phyloP scores from a whole-genome alignment of 2,888 invertebrate species.

The Zelleria hepariella region DNA sequence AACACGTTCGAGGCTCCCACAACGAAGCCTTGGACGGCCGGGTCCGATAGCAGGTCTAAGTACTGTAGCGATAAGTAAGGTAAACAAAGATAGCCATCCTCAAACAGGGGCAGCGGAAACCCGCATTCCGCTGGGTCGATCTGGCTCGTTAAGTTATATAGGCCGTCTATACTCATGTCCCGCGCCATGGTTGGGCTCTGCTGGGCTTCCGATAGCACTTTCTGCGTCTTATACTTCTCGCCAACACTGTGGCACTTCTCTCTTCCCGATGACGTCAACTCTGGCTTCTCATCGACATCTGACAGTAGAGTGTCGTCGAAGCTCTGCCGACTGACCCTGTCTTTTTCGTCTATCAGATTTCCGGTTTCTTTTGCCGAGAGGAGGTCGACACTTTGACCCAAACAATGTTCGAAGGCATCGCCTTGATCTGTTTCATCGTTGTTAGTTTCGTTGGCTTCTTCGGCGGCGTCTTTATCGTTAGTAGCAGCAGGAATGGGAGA shows the following conservation, averaged over 20 bases:
- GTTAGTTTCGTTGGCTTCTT: slow-evolving; percentile 29
- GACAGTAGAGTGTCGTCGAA: slow-evolving; percentile 52
- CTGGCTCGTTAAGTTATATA: slow-evolving; percentile 76
- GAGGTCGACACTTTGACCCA: slow-evolving; percentile 36
- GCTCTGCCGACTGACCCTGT: slow-evolving; percentile 54
- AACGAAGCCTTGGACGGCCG: slow-evolving; percentile 87
- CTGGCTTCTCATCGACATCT: slow-evolving; percentile 50
- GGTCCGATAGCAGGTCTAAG: slow-evolving; percentile 90
- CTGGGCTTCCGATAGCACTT: slow-evolving; percentile 47
- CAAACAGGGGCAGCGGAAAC: slow-evolving; percentile 89
- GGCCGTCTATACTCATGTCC: slow-evolving; percentile 76
- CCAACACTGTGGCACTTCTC: slow-evolving; percentile 67
- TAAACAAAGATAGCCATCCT: slow-evolving; percentile 92
- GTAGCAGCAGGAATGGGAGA: slow-evolving; percentile 38
- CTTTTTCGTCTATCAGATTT: slow-evolving; percentile 57
- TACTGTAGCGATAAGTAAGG: slow-evolving; percentile 97
- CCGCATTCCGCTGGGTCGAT: slow-evolving; percentile 83
- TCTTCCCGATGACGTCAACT: slow-evolving; percentile 35
- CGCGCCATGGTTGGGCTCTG: slow-evolving; percentile 75
- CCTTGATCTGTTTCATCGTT: not conserved
- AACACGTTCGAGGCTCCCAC: slow-evolving; percentile 99
- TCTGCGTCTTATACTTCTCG: slow-evolving; percentile 59
- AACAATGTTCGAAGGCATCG: slow-evolving; percentile 32
- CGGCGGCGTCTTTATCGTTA: slow-evolving; percentile 27
- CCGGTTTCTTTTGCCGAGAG: slow-evolving; percentile 55